Conservation (phyloP, 2,113 vertebrate genomes). For the Epinephelus lanceolatus region DNA sequence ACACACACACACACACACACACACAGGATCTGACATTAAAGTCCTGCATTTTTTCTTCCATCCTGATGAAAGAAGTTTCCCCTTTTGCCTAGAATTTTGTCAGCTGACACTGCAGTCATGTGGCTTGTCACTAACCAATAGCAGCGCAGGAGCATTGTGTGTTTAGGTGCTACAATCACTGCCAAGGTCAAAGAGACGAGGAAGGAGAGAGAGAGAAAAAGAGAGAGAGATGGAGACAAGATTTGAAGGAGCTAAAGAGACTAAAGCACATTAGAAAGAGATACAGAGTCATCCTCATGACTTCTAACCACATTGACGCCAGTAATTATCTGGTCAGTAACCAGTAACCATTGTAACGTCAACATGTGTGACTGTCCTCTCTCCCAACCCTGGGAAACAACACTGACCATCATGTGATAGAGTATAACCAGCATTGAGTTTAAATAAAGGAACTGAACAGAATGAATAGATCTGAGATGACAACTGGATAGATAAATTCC, state of each 20-base stretch:
- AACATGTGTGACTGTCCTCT: constrained; percentile 53
- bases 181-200: constrained; percentile 78
- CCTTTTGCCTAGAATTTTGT: constrained; percentile 75
- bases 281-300: constrained; percentile 54
- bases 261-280: constrained; percentile 12
- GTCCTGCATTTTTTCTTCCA: constrained; percentile 50
- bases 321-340: constrained; percentile 55
- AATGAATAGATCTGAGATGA: background rate
- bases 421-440: background rate
- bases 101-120: constrained; percentile 76
- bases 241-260: constrained; percentile 14
- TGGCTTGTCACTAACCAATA: constrained; percentile 69
- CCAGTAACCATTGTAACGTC: constrained; percentile 56
- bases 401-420: constrained; percentile 43
- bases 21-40: constrained; percentile 43
- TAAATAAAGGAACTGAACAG: constrained; percentile 12
- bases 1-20: constrained; percentile 36
- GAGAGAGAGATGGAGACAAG: background rate
- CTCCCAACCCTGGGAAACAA: constrained; percentile 32
- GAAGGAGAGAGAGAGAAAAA: constrained; percentile 27
- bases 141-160: constrained; percentile 42
- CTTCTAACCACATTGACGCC: constrained; percentile 51
- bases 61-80: constrained; percentile 71
- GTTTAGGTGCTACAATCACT: constrained; percentile 63
- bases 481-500: background rate